A percentile compares a stretch with the other conserved stretches of the same genome.
phyloP scores from a whole-genome alignment of 1,140 invertebrate species.

The Brachionus plicatilis region DNA sequence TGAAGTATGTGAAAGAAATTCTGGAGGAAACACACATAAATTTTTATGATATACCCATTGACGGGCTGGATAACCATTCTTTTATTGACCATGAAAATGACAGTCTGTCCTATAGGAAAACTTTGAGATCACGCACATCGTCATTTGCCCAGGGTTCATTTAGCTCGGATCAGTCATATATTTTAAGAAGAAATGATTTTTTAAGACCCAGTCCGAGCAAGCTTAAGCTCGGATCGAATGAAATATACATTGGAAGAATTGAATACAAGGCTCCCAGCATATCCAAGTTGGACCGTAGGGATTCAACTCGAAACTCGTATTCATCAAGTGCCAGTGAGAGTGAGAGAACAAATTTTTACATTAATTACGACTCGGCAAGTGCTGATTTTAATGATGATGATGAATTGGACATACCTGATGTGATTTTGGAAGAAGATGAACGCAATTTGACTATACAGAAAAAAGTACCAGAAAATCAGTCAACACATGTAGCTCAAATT shows the following conservation, averaged over 20 bases:
- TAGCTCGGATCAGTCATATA: not conserved
- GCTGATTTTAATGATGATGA: not conserved
- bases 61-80: not conserved
- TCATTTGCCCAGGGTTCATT: not conserved
- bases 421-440: constrained; percentile 26
- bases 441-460: not conserved
- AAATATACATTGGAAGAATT: constrained; percentile 24
- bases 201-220: not conserved
- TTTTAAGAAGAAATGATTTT: not conserved
- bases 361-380: not conserved
- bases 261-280: not conserved
- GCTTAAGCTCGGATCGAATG: not conserved
- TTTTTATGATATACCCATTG: not conserved
- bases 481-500: not conserved
- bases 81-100: not conserved
- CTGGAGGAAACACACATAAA: not conserved
- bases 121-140: not conserved
- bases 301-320: not conserved
- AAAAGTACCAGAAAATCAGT: not conserved
- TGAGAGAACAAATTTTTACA: not conserved
- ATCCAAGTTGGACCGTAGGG: not conserved
- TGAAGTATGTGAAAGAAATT: constrained; percentile 18
- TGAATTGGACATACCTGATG: constrained; percentile 16
- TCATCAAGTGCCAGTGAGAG: not conserved
- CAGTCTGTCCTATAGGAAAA: not conserved